These are phyloP conservation scores for Drosophila willistoni DNA, from an alignment of 1,140 invertebrate species.

Conservation along the genomic window DNA sequence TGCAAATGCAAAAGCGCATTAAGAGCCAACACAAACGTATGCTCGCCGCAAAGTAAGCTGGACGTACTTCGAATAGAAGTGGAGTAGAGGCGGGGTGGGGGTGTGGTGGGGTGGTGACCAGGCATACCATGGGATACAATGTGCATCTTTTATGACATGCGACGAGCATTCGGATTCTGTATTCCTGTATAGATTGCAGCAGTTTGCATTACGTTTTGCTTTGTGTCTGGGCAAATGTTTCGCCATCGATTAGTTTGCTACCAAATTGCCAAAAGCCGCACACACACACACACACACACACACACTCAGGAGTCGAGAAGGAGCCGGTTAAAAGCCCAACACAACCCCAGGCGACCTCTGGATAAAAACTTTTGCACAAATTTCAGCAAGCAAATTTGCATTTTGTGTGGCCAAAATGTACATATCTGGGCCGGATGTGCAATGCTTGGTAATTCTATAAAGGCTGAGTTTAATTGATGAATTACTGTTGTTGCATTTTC, in stretches of 20 bases:
- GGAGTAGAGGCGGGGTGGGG: neutral
- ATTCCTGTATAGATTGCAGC: conserved; percentile 13
- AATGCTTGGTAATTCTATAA: conserved; percentile 63
- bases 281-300: conserved; percentile 26
- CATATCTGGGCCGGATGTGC: conserved; percentile 19
- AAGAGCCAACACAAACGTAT: conserved; percentile 61
- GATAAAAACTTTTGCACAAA: conserved; percentile 39
- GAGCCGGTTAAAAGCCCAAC: conserved; percentile 48
- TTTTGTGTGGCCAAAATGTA: conserved; percentile 30
- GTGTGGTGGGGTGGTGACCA: neutral
- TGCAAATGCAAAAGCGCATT: conserved; percentile 77
- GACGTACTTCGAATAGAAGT: conserved; percentile 21
- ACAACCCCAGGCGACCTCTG: conserved; percentile 25
- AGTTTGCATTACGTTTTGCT: conserved; percentile 52
- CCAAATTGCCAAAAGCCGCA: conserved; percentile 71
- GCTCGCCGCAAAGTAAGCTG: conserved; percentile 65
- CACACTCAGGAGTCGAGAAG: conserved; percentile 1
- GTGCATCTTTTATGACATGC: conserved; percentile 74
- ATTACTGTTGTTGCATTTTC: conserved; percentile 66
- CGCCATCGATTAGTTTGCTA: conserved; percentile 75
- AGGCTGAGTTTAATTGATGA: conserved; percentile 72
- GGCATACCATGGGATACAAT: conserved; percentile 61
- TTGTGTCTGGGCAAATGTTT: conserved; percentile 78
- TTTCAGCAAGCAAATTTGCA: conserved; percentile 53
- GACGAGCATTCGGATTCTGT: conserved; percentile 21